These are phyloP conservation scores for Drosophila mimica DNA, from an alignment of 2,888 invertebrate species.

Conservation along the genomic window DNA sequence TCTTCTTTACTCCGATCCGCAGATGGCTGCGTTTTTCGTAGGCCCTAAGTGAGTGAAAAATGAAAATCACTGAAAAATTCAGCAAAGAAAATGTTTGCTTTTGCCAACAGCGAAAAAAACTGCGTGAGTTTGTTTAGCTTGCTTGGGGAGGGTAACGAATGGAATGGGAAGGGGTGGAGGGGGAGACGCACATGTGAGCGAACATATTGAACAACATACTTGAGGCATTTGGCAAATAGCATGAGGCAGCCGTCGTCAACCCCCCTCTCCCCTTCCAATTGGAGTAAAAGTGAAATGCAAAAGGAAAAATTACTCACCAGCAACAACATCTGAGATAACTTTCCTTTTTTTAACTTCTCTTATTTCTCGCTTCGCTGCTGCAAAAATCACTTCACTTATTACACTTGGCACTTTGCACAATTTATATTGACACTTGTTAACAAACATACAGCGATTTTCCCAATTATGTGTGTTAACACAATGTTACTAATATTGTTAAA, in stretches of 20 bases:
- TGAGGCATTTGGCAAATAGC: constrained; percentile 22
- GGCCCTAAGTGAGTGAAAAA: constrained; percentile 35
- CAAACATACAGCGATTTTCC: neutral
- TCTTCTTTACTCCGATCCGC: constrained; percentile 22
- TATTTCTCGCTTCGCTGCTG: neutral
- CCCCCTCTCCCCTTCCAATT: neutral
- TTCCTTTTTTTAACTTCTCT: neutral
- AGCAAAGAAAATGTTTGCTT: constrained; percentile 52
- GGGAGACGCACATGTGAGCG: constrained; percentile 30
- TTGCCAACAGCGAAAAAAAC: constrained; percentile 21
- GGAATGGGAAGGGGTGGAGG: neutral
- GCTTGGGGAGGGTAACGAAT: too few relatives aligned
- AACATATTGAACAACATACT: constrained; percentile 15
- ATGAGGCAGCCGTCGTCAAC: neutral
- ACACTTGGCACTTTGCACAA: neutral
- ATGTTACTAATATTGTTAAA: too few relatives aligned
- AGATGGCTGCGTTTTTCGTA: constrained; percentile 43
- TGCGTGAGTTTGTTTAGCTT: constrained; percentile 36
- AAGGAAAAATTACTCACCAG: neutral
- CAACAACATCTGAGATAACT: neutral
- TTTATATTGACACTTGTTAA: neutral
- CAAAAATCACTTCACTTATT: neutral
- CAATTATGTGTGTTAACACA: too few relatives aligned
- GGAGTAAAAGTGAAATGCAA: neutral
- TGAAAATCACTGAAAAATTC: constrained; percentile 54